A percentile compares a stretch with the other conserved stretches of the same genome.
Evolutionary conservation across 1,140 invertebrate genomes (phyloP).

Genomic region (Pinna nobilis): DNA sequence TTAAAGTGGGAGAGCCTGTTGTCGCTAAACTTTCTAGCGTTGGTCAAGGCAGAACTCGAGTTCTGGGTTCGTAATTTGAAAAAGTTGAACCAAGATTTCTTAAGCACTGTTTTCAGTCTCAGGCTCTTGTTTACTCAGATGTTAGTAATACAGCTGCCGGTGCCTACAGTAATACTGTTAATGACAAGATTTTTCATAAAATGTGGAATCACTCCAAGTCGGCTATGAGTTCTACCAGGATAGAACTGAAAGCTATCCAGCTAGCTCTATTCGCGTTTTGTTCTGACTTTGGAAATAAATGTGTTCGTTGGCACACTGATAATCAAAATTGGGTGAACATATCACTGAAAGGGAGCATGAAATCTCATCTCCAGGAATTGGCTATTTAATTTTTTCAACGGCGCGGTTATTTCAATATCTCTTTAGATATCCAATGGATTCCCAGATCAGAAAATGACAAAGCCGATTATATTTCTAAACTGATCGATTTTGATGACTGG

Average conservation of each 20-base stretch:
- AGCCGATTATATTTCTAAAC: constrained; percentile 6
- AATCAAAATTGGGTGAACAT: constrained; percentile 11
- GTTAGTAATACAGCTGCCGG: constrained; percentile 20
- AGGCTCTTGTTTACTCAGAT: no score
- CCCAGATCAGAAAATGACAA: constrained; percentile 3
- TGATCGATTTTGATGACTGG: constrained; percentile 21
- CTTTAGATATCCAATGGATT: neutral
- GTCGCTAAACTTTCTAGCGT: neutral
- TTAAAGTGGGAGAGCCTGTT: neutral
- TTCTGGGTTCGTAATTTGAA: no score
- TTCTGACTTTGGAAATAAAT: neutral
- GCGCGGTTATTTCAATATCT: neutral
- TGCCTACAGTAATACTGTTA: constrained; percentile 11
- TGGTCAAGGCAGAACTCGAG: neutral
- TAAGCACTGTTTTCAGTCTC: no score
- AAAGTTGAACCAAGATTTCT: no score
- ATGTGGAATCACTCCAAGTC: constrained; percentile 2
- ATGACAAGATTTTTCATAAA: constrained; percentile 20
- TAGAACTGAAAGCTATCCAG: constrained; percentile 22
- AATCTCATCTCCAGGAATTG: neutral
- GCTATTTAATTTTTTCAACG: neutral
- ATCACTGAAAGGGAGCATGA: constrained; percentile 4
- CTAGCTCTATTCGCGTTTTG: constrained; percentile 2
- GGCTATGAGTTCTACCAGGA: constrained; percentile 11
- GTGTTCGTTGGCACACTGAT: neutral